Evolutionary conservation across 1,140 invertebrate genomes (phyloP).

Genomic region (Drosophila insularis): DNA sequence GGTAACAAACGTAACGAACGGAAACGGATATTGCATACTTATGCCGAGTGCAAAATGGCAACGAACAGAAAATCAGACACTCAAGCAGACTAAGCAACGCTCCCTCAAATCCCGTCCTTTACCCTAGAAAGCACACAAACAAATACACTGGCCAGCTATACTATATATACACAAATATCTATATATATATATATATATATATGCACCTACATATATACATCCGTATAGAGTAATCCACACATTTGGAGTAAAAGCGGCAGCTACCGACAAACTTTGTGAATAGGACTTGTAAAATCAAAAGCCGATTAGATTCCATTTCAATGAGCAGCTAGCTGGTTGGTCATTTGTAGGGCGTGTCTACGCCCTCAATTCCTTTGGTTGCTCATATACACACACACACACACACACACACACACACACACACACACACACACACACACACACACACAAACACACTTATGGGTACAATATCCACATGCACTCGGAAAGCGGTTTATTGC

Average conservation of each 20-base stretch:
- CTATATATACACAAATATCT: no score
- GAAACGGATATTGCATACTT: slow-evolving; percentile 80
- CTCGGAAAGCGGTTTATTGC: slow-evolving; percentile 42
- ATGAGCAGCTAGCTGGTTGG: slow-evolving; percentile 75
- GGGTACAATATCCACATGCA: slow-evolving; percentile 19
- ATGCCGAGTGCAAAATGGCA: slow-evolving; percentile 75
- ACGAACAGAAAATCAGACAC: slow-evolving; percentile 45
- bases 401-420: not conserved
- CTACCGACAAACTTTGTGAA: slow-evolving; percentile 70
- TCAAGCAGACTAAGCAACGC: slow-evolving; percentile 12
- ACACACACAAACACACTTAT: slow-evolving; percentile 1
- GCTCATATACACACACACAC: not conserved
- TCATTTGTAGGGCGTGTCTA: slow-evolving; percentile 64
- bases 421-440: not conserved
- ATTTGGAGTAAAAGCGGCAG: slow-evolving; percentile 37
- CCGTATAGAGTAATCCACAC: slow-evolving; percentile 48
- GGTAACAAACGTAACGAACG: slow-evolving; percentile 74
- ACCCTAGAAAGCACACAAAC: not conserved
- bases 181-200: not conserved
- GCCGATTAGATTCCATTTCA: slow-evolving; percentile 80
- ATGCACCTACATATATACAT: not conserved
- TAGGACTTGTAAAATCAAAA: slow-evolving; percentile 79
- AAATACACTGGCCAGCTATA: not conserved
- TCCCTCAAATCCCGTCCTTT: not conserved
- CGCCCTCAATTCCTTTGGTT: not conserved